phyloP scores from a whole-genome alignment of 2,888 invertebrate species.

The Branchellion lobata region DNA sequence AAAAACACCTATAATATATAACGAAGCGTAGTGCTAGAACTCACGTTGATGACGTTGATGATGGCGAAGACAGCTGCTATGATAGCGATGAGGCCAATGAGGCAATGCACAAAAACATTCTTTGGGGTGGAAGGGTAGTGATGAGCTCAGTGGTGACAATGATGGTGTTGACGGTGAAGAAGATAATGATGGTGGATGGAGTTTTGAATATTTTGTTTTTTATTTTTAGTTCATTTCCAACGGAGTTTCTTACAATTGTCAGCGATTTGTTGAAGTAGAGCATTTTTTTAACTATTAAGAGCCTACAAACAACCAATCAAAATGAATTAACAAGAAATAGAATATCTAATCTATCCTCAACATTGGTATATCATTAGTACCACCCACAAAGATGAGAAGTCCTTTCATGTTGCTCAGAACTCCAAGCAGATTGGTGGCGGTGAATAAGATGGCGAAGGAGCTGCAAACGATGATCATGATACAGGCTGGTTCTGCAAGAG shows the following conservation, averaged over 20 bases:
- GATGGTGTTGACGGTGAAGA: too few relatives aligned
- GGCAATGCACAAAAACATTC: conserved; percentile 40
- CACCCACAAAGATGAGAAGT: conserved; percentile 19
- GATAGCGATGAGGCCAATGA: conserved; percentile 40
- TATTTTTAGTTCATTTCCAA: too few relatives aligned
- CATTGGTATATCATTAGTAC: too few relatives aligned
- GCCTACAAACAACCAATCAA: too few relatives aligned
- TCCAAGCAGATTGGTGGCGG: conserved; percentile 8
- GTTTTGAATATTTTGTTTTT: too few relatives aligned
- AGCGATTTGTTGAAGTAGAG: not conserved
- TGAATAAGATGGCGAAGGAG: not conserved
- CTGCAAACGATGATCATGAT: conserved; percentile 29
- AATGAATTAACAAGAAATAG: too few relatives aligned
- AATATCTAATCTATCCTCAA: too few relatives aligned
- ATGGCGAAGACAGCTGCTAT: conserved; percentile 44
- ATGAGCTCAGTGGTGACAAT: too few relatives aligned
- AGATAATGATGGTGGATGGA: too few relatives aligned
- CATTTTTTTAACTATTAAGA: not conserved
- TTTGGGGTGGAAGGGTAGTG: conserved; percentile 25
- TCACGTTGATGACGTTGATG: conserved; percentile 45
- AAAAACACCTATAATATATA: not conserved
- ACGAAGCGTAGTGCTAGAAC: not conserved
- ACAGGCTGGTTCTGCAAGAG: conserved; percentile 31
- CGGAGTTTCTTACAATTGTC: too few relatives aligned
- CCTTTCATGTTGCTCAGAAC: conserved; percentile 20